Evolutionary conservation across 2,113 vertebrate species (phyloP).

Genomic region (Rattus norvegicus): GRCr8 NC_086020.1:10586001-10586500

Average conservation of each 20-base stretch:
- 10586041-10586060: conserved; percentile 35
- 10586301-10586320: conserved; percentile 26
- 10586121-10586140: conserved; percentile 69
- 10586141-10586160: conserved; percentile 50
- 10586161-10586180: conserved; percentile 66
- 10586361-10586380: conserved; percentile 44
- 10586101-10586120: conserved; percentile 71
- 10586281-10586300: conserved; percentile 62
- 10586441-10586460: neutral
- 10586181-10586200: conserved; percentile 75
- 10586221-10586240: conserved; percentile 69
- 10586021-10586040: neutral
- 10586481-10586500: neutral
- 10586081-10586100: conserved; percentile 62
- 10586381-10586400: neutral
- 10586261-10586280: conserved; percentile 68
- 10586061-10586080: conserved; percentile 64
- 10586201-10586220: conserved; percentile 78
- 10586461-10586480: conserved; percentile 7
- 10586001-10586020: neutral
- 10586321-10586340: neutral
- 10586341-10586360: neutral
- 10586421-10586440: neutral
- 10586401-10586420: neutral
- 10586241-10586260: conserved; percentile 68